Evolutionary conservation across 2,113 vertebrate species (phyloP), one percentile per base, ranked within the genome.

Genomic region (Misgurnus mizolepis): DNA sequence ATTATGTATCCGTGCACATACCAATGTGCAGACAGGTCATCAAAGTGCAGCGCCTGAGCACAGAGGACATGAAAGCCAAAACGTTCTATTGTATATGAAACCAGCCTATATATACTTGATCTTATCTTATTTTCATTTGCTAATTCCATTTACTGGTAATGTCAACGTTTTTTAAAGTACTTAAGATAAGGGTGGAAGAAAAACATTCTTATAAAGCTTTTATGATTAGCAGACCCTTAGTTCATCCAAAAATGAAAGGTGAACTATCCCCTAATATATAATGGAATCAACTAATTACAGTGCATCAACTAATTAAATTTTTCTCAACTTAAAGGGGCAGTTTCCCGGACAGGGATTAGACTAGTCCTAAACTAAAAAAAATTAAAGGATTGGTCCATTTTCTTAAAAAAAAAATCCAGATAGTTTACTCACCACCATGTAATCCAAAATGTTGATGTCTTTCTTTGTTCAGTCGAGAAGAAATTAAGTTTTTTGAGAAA

Each of bases 1-100:
- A 12, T 53, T 53, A 53, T 12, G 10, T 53, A 53, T 3, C 55
- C 18, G 3, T 82, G 83, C 82, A 86, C 86, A 62, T 43, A 7
- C n/a, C 41, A 61, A 43, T 45, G 41, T 10, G 18, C 14, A 27
- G 11, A n/a, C 47, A 49, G 22, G 6, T 50, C 14, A 69, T 62
- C 18, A 69, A 18, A 40, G 45, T 18, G 49, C 50, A 58, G 3
- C 41, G 7, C 43, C 41, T 68, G 10, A 69, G 18, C 50, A 45
- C 45, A 15, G 11, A 53, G 39, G 22, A 70, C 49, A 50, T 4
- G 8, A 55, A 27, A 47, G 18, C 34, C 9, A 49, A 39, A 60
- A 43, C 40, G 39, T 15, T 6, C 10, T 11, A 14, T 12, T 1
- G 2, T 15, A 8, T 56, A 53, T n/a, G 8, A n/a, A 40, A 7